A percentile compares a stretch with the other conserved stretches of the same genome.
Conservation (phyloP, 2,888 invertebrate species). For the Amiota communis region DNA sequence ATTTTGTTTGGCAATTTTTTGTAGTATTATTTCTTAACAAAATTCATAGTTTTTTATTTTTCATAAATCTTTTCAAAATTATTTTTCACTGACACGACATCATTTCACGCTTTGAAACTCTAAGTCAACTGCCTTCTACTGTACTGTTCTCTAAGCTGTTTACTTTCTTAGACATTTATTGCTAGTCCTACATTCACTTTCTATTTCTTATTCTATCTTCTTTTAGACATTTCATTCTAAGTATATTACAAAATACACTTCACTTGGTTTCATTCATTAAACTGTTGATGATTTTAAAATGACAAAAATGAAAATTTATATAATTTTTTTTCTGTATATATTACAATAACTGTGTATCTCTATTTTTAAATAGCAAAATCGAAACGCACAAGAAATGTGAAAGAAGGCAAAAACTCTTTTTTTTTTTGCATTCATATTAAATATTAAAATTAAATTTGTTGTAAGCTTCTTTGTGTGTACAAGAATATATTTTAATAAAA, state of each 20-base stretch:
- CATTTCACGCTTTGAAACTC: neutral
- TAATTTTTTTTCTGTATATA: conserved; percentile 22
- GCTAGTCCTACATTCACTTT: neutral
- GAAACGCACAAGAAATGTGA: neutral
- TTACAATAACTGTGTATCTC: neutral
- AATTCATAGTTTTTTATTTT: neutral
- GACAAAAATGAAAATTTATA: too few species aligned
- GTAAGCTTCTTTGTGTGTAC: neutral
- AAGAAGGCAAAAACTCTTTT: neutral
- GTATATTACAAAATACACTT: too few species aligned
- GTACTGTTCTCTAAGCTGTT: neutral
- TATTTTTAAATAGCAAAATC: conserved; percentile 23
- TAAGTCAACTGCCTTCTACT: neutral
- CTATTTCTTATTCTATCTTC: neutral
- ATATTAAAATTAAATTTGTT: conserved; percentile 8
- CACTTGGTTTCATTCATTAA: too few species aligned
- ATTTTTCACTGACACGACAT: neutral
- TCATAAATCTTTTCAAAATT: neutral
- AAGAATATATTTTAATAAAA: conserved; percentile 48
- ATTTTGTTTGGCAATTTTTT: conserved; percentile 32
- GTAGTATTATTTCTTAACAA: conserved; percentile 26
- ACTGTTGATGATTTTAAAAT: too few species aligned
- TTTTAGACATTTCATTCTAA: neutral
- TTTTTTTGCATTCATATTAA: conserved; percentile 3
- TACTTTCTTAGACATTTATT: neutral